Percentiles rank a stretch among this genome's conserved stretches.
These are phyloP conservation scores for Paramacrobiotus metropolitanus DNA, from an alignment of 1,140 invertebrate species.

Conservation along the genomic window DNA sequence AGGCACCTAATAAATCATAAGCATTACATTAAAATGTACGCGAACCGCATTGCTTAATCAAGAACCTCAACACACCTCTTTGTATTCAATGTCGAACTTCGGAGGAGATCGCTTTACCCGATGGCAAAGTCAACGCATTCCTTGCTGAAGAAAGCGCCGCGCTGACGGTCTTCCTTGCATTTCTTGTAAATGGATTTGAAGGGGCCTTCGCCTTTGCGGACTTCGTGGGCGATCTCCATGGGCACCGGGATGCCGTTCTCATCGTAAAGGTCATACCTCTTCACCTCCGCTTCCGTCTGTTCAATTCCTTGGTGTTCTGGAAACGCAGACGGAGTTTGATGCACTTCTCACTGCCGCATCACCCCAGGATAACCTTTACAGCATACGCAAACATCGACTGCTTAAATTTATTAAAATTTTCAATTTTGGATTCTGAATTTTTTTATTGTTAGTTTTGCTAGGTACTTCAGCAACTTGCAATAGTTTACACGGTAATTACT, in stretches of 20 bases:
- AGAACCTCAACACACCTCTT: not conserved
- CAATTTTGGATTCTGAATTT: no score
- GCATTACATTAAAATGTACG: no score
- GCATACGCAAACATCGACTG: no score
- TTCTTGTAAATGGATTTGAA: not conserved
- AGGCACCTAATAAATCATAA: no score
- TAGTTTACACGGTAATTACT: no score
- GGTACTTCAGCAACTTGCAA: no score
- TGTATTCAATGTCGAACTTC: constrained; percentile 1
- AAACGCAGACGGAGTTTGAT: not conserved
- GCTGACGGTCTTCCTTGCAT: not conserved
- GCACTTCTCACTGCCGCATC: not conserved
- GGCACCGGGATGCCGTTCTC: not conserved
- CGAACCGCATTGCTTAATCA: not conserved
- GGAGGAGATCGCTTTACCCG: not conserved
- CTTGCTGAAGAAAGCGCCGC: not conserved
- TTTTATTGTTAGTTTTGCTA: no score
- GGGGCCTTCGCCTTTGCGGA: not conserved
- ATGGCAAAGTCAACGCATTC: not conserved
- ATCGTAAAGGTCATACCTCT: not conserved
- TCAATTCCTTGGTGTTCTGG: not conserved
- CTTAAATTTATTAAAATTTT: no score
- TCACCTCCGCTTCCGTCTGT: no score
- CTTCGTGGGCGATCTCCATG: not conserved
- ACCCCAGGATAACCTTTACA: no score